Evolutionary conservation across 1,140 invertebrate species (phyloP).

Genomic region (Drosophila equinoxialis): DNA sequence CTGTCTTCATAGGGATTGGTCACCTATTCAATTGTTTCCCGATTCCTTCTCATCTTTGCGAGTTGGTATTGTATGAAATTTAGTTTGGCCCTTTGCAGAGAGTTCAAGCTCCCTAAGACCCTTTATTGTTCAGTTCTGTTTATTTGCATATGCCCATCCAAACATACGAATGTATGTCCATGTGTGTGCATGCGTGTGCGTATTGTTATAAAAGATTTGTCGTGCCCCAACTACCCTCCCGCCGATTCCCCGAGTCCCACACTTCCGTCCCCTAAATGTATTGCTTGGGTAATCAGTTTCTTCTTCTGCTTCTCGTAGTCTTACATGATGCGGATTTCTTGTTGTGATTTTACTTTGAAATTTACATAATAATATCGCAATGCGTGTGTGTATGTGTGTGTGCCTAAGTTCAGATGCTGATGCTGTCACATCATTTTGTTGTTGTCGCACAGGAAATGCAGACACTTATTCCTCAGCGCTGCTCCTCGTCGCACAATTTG

Average conservation of each 20-base stretch:
- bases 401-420: not conserved
- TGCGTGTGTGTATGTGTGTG: slow-evolving; percentile 19
- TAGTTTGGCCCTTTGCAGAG: too few relatives aligned
- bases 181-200: slow-evolving; percentile 24
- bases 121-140: slow-evolving; percentile 3
- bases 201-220: slow-evolving; percentile 33
- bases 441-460: slow-evolving; percentile 66
- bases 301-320: slow-evolving; percentile 7
- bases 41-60: too few relatives aligned
- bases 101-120: too few relatives aligned
- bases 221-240: not conserved
- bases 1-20: too few relatives aligned
- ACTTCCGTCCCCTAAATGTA: slow-evolving; percentile 1
- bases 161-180: not conserved
- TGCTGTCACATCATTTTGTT: slow-evolving; percentile 57
- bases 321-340: slow-evolving; percentile 50
- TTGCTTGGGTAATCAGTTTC: slow-evolving; percentile 23
- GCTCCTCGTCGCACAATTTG: slow-evolving; percentile 55
- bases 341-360: slow-evolving; percentile 65
- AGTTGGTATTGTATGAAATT: too few relatives aligned
- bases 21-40: too few relatives aligned
- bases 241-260: not conserved
- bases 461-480: slow-evolving; percentile 38
- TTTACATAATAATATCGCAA: slow-evolving; percentile 62
- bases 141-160: slow-evolving; percentile 1